A percentile compares a stretch with the other conserved stretches of the same genome.
Evolutionary conservation across 2,797 vertebrate species (phyloP).

Genomic region (Austrolebias charrua): DNA sequence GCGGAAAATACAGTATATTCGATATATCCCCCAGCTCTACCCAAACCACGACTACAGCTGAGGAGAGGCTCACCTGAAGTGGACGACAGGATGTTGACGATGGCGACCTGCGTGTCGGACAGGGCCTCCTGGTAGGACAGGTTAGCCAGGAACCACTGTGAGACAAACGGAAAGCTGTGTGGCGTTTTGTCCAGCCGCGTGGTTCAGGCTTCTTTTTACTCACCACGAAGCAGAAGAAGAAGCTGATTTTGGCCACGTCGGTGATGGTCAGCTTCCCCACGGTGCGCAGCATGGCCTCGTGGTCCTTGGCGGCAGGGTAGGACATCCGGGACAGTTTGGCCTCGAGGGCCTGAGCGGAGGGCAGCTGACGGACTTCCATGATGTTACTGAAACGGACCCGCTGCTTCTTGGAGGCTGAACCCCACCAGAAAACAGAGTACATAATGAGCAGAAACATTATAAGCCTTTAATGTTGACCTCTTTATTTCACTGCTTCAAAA

Average conservation of each 20-base stretch:
- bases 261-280: constrained; percentile 90
- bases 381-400: constrained; percentile 95
- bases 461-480: no score
- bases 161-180: constrained; percentile 28
- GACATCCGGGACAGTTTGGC: constrained; percentile 97
- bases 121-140: constrained; percentile 96
- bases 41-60: no score
- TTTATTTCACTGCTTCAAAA: no score
- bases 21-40: no score
- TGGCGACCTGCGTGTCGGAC: constrained; percentile 91
- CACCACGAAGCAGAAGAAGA: constrained; percentile 98
- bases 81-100: constrained; percentile 95
- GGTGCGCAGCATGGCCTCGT: constrained; percentile 87
- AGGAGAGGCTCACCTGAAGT: constrained; percentile 86
- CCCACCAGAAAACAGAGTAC: background rate
- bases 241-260: constrained; percentile 97
- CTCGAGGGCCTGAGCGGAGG: constrained; percentile 92
- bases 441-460: no score
- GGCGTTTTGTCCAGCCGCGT: background rate
- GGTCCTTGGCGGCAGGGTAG: constrained; percentile 87
- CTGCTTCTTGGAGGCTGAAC: constrained; percentile 84
- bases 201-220: constrained; percentile 36
- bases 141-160: constrained; percentile 96
- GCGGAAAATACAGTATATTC: no score
- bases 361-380: constrained; percentile 96